These are phyloP conservation scores for Ophioderma brevispina DNA, from an alignment of 35 echinoderm and acorn worm species.

Conservation along the genomic window DNA sequence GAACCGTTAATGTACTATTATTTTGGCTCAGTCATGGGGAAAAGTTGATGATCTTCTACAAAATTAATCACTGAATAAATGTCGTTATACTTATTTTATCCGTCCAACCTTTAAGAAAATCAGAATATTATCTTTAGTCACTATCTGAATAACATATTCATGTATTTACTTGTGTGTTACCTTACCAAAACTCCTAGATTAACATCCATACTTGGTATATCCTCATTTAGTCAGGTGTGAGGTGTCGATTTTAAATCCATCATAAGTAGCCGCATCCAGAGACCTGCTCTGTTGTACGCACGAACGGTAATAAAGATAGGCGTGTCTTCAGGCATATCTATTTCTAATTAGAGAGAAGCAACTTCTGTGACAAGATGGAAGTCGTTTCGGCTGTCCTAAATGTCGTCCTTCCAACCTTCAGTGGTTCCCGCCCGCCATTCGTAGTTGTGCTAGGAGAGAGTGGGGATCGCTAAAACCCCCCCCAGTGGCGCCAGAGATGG, in stretches of 20 bases:
- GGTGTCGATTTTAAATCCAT: slow-evolving; percentile 40
- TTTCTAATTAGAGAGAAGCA: not conserved
- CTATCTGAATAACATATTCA: too few relatives aligned
- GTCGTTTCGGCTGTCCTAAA: not conserved
- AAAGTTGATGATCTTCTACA: too few relatives aligned
- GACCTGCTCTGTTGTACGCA: slow-evolving; percentile 28
- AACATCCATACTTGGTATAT: not conserved
- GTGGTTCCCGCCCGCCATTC: slow-evolving; percentile 60
- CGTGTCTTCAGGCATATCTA: not conserved
- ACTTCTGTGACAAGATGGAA: slow-evolving; percentile 37
- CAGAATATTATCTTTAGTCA: too few relatives aligned
- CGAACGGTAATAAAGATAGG: slow-evolving; percentile 35
- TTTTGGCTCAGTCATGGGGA: too few relatives aligned
- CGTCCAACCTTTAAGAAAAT: too few relatives aligned
- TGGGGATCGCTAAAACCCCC: slow-evolving; percentile 54
- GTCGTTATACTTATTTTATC: too few relatives aligned
- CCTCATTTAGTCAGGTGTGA: slow-evolving; percentile 10
- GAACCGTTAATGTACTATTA: too few relatives aligned
- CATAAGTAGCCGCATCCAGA: slow-evolving; percentile 33
- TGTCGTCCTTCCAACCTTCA: slow-evolving; percentile 27
- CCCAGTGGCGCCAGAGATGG: slow-evolving; percentile 18
- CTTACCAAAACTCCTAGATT: not conserved
- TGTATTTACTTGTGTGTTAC: slow-evolving; percentile 15
- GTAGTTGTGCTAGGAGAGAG: slow-evolving; percentile 36
- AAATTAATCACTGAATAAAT: too few relatives aligned